Evolutionary conservation across 2,888 invertebrate genomes (phyloP), one percentile per base, ranked within the genome.

Genomic region (Linnaemya vulpina): DNA sequence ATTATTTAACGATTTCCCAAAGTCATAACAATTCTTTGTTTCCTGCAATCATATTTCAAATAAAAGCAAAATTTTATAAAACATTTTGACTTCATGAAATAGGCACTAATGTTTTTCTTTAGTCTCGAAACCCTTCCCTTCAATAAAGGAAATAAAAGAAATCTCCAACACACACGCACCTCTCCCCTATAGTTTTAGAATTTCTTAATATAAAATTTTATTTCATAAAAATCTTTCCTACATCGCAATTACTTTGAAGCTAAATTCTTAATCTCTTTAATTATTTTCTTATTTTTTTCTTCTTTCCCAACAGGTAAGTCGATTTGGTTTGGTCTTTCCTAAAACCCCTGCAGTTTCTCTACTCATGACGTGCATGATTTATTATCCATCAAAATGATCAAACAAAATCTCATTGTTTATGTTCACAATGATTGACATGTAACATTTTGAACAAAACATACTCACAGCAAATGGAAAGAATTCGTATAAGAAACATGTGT

Each of bases 401-500:
- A 9, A 46, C 35, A 38, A 8, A 49, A 62, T 40, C 40, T 43
- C 63, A 30, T 80, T 71, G 55, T 68, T 58, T 35, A 71, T 60
- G 53, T 43, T 35, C 58, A 15, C 38, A n/a, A n/a, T 79, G 79
- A 84, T 84, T 79, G 79, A 76, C 84, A 76, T 65, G 79, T 75
- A 71, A 79, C 71, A 71, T 76, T 71, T 75, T 71, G 68, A 65
- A 80, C 46, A 79, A 75, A 80, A 77, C 38, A 68, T 68, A 53
- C 20, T 5, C 30, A n/a, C n/a, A 62, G 38, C 38, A 49, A 60
- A 49, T 25, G 8, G 46, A 38, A 40, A 35, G 43, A 25, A 25
- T 15, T 53, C 22, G 30, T 15, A 55, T 30, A 65, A 60, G 58
- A 68, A 78, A 62, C 77, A 62, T 68, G 77, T 73, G 73, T 73